A percentile compares a stretch with the other conserved stretches of the same genome.
Evolutionary conservation across 2,113 vertebrate genomes (phyloP).

Genomic region (Alces alces): DNA sequence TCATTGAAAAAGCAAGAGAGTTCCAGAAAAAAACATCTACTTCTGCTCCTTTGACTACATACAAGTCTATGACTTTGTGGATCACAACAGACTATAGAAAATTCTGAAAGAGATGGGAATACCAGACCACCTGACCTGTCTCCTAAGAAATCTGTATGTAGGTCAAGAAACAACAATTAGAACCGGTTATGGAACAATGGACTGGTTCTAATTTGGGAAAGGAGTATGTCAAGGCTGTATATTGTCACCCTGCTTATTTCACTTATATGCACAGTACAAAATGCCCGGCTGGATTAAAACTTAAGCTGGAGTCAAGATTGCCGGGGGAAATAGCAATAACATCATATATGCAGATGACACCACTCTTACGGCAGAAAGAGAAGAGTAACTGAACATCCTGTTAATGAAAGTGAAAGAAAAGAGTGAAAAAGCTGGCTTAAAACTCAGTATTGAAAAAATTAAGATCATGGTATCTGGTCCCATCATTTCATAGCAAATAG

Average conservation of each 20-base stretch:
- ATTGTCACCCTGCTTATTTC: neutral
- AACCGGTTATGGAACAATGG: neutral
- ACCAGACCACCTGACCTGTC: neutral
- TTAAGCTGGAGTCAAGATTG: neutral
- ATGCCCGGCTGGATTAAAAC: neutral
- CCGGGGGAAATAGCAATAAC: fast-evolving
- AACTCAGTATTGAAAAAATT: neutral
- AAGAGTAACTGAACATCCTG: neutral
- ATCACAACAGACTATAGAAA: neutral
- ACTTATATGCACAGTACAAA: neutral
- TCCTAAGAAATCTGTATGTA: neutral
- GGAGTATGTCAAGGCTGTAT: neutral
- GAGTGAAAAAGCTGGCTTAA: neutral
- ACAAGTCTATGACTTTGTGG: neutral
- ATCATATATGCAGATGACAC: neutral
- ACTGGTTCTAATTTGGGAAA: neutral
- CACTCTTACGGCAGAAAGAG: neutral
- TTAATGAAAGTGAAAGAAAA: neutral
- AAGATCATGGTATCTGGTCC: neutral
- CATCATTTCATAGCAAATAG: neutral
- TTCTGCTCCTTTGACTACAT: neutral
- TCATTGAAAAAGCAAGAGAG: neutral
- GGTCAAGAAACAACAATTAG: neutral
- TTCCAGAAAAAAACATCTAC: neutral
- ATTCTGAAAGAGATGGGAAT: neutral